These are phyloP conservation scores for Xestia ashworthii DNA, from an alignment of 2,888 invertebrate genomes.

Conservation along the genomic window DNA sequence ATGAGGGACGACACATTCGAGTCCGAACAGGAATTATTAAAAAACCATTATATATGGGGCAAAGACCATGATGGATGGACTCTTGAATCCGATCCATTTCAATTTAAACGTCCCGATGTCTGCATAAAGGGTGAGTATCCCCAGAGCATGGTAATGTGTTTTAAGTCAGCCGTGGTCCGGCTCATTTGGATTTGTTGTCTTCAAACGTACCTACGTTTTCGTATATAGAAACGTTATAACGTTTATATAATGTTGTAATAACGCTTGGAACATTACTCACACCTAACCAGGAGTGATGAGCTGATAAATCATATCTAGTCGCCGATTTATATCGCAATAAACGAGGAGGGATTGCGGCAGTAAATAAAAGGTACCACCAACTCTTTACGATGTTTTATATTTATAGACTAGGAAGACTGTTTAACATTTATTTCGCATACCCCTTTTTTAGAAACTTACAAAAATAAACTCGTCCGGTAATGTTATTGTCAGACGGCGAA, in stretches of 20 bases:
- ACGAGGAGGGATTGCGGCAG: constrained; percentile 82
- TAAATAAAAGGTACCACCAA: constrained; percentile 85
- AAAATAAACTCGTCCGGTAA: neutral
- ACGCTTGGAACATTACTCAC: constrained; percentile 84
- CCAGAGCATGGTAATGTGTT: constrained; percentile 82
- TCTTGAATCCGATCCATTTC: constrained; percentile 89
- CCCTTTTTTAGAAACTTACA: constrained; percentile 27
- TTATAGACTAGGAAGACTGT: constrained; percentile 61
- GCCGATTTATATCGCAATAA: constrained; percentile 89
- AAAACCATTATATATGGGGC: constrained; percentile 89
- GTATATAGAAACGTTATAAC: constrained; percentile 72
- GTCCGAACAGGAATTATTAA: constrained; percentile 87
- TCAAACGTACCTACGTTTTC: constrained; percentile 50
- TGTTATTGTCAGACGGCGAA: constrained; percentile 7
- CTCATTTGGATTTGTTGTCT: constrained; percentile 65
- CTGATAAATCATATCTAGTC: constrained; percentile 89
- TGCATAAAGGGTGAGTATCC: constrained; percentile 86
- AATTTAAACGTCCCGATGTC: constrained; percentile 82
- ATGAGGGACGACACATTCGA: constrained; percentile 79
- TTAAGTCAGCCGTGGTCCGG: constrained; percentile 75
- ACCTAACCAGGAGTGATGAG: constrained; percentile 88
- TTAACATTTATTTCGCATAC: constrained; percentile 54
- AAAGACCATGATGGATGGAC: constrained; percentile 88
- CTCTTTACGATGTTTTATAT: constrained; percentile 80
- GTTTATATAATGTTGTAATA: constrained; percentile 84